Conservation (phyloP, 2,888 invertebrate genomes). For the Drosophila robusta region DNA sequence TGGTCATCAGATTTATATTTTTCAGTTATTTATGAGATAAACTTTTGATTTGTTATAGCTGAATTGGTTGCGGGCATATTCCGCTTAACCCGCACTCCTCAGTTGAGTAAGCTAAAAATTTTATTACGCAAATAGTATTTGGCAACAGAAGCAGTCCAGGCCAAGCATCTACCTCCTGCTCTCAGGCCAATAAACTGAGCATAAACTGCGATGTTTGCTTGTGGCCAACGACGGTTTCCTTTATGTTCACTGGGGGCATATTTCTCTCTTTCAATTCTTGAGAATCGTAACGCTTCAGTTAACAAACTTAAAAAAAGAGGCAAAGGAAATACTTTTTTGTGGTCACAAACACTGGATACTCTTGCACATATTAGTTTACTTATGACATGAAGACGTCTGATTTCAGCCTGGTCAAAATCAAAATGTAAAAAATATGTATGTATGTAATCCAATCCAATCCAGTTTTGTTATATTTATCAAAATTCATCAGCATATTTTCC, state of each 20-base stretch:
- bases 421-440: no score
- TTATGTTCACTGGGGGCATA: constrained; percentile 23
- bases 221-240: constrained; percentile 42
- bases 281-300: constrained; percentile 60
- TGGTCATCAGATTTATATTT: constrained; percentile 46
- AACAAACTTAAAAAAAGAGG: constrained; percentile 46
- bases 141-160: constrained; percentile 22
- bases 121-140: constrained; percentile 63
- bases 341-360: constrained; percentile 2
- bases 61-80: constrained; percentile 5
- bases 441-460: no score
- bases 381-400: not conserved
- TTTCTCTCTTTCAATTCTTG: constrained; percentile 29
- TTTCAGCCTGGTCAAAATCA: no score
- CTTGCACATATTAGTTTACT: not conserved
- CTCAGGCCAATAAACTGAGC: constrained; percentile 42
- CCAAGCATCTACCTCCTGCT: constrained; percentile 10
- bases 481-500: no score
- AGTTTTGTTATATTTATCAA: no score
- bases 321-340: not conserved
- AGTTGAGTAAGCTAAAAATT: constrained; percentile 33
- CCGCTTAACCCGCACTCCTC: not conserved
- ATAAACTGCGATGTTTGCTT: constrained; percentile 54
- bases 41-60: constrained; percentile 68
- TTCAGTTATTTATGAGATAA: constrained; percentile 71